Evolutionary conservation across 2,113 vertebrate genomes (phyloP).

Genomic region (cattle (Bos taurus)): DNA sequence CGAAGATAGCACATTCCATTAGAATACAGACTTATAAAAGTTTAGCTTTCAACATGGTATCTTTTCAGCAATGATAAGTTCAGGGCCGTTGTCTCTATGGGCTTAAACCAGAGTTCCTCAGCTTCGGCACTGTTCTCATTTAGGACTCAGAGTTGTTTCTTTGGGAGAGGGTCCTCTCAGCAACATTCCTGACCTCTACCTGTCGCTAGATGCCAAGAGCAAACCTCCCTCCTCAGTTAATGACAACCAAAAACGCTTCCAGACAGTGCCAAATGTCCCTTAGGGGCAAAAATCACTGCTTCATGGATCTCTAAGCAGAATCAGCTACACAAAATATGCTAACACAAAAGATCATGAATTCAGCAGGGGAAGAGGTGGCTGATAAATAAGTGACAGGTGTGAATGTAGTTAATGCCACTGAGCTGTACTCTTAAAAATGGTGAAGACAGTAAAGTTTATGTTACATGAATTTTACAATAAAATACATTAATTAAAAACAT

Average conservation of each 20-base stretch:
- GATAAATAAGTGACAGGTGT: background rate
- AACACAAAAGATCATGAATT: background rate
- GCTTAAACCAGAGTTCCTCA: background rate
- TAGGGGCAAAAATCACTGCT: background rate
- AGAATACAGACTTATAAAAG: background rate
- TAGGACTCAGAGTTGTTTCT: background rate
- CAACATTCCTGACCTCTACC: background rate
- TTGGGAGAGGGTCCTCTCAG: background rate
- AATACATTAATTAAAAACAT: background rate
- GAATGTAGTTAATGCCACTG: background rate
- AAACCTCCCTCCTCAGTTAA: background rate
- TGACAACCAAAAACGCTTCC: background rate
- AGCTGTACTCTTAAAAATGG: background rate
- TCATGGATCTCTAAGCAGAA: background rate
- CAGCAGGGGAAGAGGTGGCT: background rate
- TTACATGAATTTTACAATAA: background rate
- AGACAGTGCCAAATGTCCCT: background rate
- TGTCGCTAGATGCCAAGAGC: background rate
- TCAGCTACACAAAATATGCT: background rate
- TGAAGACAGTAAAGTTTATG: background rate
- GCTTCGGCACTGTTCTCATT: background rate
- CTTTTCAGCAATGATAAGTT: background rate
- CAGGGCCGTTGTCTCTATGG: background rate
- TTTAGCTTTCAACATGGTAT: background rate
- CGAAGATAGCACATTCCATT: background rate